Percentiles rank a stretch among this genome's conserved stretches.
Evolutionary conservation across 2,113 vertebrate species (phyloP).

Genomic region (Platichthys stellatus): DNA sequence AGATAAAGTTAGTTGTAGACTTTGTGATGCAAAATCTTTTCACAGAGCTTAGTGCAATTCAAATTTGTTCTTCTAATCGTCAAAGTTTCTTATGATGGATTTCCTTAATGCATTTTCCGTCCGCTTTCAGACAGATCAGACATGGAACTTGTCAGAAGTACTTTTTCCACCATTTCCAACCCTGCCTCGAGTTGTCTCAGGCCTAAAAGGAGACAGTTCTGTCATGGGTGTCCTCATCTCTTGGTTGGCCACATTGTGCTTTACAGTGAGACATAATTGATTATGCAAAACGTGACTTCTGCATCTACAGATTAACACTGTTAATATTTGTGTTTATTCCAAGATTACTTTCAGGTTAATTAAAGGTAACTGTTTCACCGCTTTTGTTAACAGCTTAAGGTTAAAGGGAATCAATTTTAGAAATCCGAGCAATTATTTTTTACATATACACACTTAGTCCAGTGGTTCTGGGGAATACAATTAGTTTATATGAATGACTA

Average conservation of each 20-base stretch:
- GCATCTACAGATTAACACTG: conserved; percentile 15
- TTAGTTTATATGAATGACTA: too few relatives aligned
- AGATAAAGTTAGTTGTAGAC: background rate
- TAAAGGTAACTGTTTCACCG: background rate
- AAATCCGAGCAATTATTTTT: background rate
- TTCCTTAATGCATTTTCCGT: background rate
- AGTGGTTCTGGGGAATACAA: background rate
- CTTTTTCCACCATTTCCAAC: conserved; percentile 9
- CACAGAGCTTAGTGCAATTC: background rate
- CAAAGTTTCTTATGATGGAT: background rate
- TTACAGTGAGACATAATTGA: conserved; percentile 28
- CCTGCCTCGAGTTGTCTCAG: background rate
- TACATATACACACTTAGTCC: background rate
- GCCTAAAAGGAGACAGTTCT: background rate
- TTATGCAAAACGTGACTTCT: conserved; percentile 19
- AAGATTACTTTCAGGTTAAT: background rate
- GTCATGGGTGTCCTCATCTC: background rate
- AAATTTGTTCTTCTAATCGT: background rate
- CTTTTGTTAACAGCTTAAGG: too few relatives aligned
- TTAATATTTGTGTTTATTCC: conserved; percentile 28
- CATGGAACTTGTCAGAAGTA: background rate
- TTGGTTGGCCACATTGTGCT: background rate
- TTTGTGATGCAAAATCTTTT: background rate
- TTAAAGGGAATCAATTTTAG: too few relatives aligned
- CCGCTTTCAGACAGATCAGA: conserved; percentile 11